Evolutionary conservation across 2,888 invertebrate genomes (phyloP).

Genomic region (Drosophila pegasa): DNA sequence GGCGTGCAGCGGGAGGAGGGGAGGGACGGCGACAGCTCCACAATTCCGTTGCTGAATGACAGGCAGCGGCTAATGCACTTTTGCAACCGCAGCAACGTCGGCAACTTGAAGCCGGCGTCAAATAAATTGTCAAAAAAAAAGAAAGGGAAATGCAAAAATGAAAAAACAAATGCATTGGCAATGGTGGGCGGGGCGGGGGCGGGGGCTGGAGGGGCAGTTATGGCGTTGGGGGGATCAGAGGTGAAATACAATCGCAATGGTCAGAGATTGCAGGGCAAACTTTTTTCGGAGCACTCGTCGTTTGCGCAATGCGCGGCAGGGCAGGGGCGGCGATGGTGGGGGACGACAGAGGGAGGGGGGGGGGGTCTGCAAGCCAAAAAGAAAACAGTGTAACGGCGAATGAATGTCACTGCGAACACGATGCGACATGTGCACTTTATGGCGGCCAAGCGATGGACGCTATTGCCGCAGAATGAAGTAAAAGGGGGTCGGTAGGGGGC

Average conservation of each 20-base stretch:
- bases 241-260: constrained; percentile 64
- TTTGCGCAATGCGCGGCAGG: constrained; percentile 46
- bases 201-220: no score
- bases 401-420: constrained; percentile 83
- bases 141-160: constrained; percentile 40
- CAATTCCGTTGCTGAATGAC: constrained; percentile 56
- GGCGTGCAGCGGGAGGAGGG: neutral
- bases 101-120: constrained; percentile 77
- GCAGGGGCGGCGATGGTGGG: neutral
- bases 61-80: constrained; percentile 84
- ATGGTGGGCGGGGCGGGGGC: neutral
- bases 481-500: neutral
- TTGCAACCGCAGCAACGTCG: constrained; percentile 83
- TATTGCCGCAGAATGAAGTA: constrained; percentile 44
- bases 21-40: no score
- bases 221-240: no score
- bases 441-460: constrained; percentile 68
- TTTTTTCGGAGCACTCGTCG: constrained; percentile 54
- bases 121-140: constrained; percentile 74
- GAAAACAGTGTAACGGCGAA: constrained; percentile 78
- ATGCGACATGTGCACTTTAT: constrained; percentile 84
- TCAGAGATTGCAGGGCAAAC: constrained; percentile 68
- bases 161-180: constrained; percentile 52
- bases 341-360: no score
- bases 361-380: constrained; percentile 32